Percentiles rank a stretch among this genome's conserved stretches.
Conservation (phyloP, 2,888 invertebrate genomes). For the Tipula lateralis region DNA sequence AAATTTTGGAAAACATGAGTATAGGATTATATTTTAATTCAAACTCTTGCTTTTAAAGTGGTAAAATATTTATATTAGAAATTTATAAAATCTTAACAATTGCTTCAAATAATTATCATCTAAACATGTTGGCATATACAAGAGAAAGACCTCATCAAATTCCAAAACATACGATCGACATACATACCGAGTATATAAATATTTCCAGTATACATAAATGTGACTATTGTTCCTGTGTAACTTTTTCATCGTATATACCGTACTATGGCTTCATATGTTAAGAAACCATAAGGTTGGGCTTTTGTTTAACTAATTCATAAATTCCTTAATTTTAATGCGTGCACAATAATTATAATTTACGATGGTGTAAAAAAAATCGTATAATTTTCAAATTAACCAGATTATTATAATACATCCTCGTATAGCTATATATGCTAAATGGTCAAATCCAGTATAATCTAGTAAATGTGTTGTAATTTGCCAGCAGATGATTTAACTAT, state of each 20-base stretch:
- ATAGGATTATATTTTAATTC: no score
- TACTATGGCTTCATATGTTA: background rate
- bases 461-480: background rate
- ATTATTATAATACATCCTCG: background rate
- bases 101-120: no score
- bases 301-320: background rate
- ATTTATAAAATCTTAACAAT: no score
- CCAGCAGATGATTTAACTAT: background rate
- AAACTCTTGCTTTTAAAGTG: no score
- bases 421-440: background rate
- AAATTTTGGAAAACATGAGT: no score
- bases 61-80: no score
- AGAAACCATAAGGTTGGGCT: background rate
- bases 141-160: no score
- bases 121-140: no score
- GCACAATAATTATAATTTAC: background rate
- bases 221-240: no score
- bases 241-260: background rate
- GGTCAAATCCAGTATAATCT: background rate
- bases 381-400: background rate
- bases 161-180: no score
- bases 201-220: no score
- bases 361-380: background rate
- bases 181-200: no score
- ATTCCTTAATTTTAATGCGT: background rate